Evolutionary conservation across 2,113 vertebrate genomes (phyloP), one percentile per base, ranked within the genome.

Genomic region (Andinoacara biseriatus): DNA sequence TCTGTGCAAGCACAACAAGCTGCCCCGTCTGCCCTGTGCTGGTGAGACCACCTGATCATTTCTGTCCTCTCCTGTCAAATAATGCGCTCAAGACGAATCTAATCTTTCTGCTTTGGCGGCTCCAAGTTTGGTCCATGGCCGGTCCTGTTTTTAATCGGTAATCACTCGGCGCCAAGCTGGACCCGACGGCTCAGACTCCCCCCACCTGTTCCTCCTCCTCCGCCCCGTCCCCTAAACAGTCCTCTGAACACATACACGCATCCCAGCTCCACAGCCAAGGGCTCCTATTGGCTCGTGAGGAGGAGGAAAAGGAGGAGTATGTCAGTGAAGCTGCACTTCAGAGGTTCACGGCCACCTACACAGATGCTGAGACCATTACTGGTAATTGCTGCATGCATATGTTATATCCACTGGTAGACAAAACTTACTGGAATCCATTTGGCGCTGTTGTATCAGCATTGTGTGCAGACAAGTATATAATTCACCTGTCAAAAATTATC

Each of bases 351-450:
- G 94, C 90, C 86, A 92, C 91, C 90, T 96, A 94, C 96, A 96
- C 95, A 93, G 98, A 99, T 98, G 98, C 97, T 87, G 97, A 97
- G 95, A 99, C 98, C 94, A 98, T 99, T 94, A 99, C 98, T 40
- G 98, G 98, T 99, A 96, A 91, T 72, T 78, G 67, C 60, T 86
- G 59, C 63, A 76, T 74, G 17, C 75, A 60, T 52, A 65, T 33
- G 5, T 74, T 82, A 62, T 83, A 77, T 59, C n/a, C 33, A 52
- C 38, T 15, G 4, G 18, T 24, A 8, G 22, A 78, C 56, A 38
- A 35, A 85, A 58, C 74, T 59, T 74, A 63, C 60, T 46, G 35
- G 74, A 85, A 77, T 69, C 85, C 62, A 80, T 81, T 74, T 86
- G 17, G 49, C 52, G 2, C 20, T 38, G 76, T 8, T 76, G 40